Evolutionary conservation across 1,140 invertebrate species (phyloP), one percentile per base, ranked within the genome.

Genomic region (Gryllus bimaculatus): DNA sequence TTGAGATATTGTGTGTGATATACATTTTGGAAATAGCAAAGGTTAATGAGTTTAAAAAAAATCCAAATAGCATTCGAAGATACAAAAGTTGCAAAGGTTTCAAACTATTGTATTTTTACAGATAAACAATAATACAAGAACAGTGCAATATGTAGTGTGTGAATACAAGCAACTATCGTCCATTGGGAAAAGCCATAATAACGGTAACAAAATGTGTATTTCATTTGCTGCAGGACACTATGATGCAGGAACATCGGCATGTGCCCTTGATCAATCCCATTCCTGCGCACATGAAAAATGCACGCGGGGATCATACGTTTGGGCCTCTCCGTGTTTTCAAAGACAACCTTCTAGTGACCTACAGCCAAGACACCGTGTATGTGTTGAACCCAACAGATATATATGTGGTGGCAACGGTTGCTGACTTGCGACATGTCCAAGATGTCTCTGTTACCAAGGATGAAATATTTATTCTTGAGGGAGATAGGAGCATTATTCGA

Each of bases 401-500:
- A 75, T 82, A 83, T 77, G 85, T 91, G 15, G 82, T 90, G 21
- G 85, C 83, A 21, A 80, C 81, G 73, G 85, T 84, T 75, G 85
- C 85, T 48, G 86, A 88, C 80, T 81, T 91, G 8, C 84, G 87
- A 73, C 83, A 83, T 20, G 85, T 91, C 66, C 85, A 86, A 8
- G 84, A 86, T 83, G 88, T 95, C 10, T 89, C 91, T 66, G 91
- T 92, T 48, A 88, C 88, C 81, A 89, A 90, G 83, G 91, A 93
- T 81, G 94, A 96, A 88, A 92, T 96, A 81, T 95, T 95, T 86
- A 86, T 96, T 75, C 84, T 96, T 80, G 90, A 93, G 84, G 90
- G 91, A 2, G 85, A 89, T 73, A 86, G 92, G 80, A 91, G 90
- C 83, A 87, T 94, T 75, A 85, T 93, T 80, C 85, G 92, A 47